Conservation (phyloP, 2,113 vertebrate species). For the Brachirus orientalis region DNA sequence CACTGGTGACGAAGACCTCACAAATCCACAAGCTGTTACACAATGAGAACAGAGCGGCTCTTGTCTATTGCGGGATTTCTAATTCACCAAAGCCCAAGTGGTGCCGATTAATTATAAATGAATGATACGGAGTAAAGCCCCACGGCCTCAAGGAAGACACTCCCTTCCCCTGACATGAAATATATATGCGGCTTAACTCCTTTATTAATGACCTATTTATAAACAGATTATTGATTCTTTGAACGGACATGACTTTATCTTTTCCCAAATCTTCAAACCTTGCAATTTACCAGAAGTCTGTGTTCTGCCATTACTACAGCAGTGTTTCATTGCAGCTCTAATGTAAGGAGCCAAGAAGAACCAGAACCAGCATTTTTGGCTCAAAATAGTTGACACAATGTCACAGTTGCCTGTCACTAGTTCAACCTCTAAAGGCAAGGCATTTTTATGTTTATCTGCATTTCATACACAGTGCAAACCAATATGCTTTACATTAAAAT, state of each 20-base stretch:
- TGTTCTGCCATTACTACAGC: no score
- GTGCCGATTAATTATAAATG: conserved; percentile 82
- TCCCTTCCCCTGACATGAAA: conserved; percentile 78
- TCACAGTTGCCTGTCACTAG: no score
- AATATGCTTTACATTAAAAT: no score
- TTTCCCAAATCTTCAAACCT: no score
- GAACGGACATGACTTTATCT: conserved; percentile 66
- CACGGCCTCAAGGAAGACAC: conserved; percentile 62
- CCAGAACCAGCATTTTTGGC: no score
- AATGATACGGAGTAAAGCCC: conserved; percentile 76
- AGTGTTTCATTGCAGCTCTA: no score
- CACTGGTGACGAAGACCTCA: conserved; percentile 40
- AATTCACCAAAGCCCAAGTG: conserved; percentile 73
- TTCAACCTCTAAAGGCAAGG: no score
- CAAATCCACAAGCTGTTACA: conserved; percentile 31
- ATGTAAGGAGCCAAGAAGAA: no score
- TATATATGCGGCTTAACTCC: conserved; percentile 80
- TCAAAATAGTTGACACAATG: no score
- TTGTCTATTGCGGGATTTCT: conserved; percentile 67
- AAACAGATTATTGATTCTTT: conserved; percentile 77
- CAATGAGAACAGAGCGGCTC: conserved; percentile 38
- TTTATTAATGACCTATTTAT: conserved; percentile 83
- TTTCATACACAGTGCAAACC: no score
- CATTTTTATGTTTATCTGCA: no score
- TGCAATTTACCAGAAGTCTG: no score